phyloP scores from a whole-genome alignment of 1,140 invertebrate genomes.

The Drosophila melanica region DNA sequence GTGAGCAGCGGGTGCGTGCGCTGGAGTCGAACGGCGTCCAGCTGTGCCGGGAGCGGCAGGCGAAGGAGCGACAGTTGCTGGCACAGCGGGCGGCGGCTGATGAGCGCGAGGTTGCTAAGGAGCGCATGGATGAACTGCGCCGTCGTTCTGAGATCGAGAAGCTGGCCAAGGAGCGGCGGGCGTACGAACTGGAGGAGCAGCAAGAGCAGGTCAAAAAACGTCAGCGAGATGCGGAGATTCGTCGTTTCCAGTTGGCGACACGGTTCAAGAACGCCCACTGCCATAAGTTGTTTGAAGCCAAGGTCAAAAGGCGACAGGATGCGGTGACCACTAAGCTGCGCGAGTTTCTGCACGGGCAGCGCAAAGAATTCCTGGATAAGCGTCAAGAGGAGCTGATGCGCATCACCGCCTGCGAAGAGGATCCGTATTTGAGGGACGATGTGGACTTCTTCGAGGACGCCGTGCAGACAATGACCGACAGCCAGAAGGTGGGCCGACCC shows the following conservation, averaged over 20 bases:
- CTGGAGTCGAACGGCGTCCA: conserved; percentile 12
- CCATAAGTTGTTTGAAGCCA: conserved; percentile 31
- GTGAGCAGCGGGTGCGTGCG: background rate
- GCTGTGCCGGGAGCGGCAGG: conserved; percentile 21
- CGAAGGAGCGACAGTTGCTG: conserved; percentile 4
- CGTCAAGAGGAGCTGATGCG: conserved; percentile 48
- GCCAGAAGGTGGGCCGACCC: conserved; percentile 48
- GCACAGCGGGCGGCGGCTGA: background rate
- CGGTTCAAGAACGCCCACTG: conserved; percentile 17
- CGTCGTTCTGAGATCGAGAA: conserved; percentile 35
- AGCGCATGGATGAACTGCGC: conserved; percentile 31
- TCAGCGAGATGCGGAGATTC: conserved; percentile 29
- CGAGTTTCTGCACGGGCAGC: conserved; percentile 28
- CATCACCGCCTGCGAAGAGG: conserved; percentile 46
- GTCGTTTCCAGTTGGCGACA: conserved; percentile 55
- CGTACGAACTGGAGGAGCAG: conserved; percentile 37
- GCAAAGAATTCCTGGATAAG: conserved; percentile 45
- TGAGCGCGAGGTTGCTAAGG: conserved; percentile 18
- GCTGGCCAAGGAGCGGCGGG: conserved; percentile 40
- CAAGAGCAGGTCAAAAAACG: conserved; percentile 12
- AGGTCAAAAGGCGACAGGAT: conserved; percentile 8
- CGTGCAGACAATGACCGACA: conserved; percentile 40
- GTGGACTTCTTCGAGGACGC: conserved; percentile 56
- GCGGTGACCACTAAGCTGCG: conserved; percentile 26
- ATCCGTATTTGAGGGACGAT: conserved; percentile 57